Evolutionary conservation across 2,888 invertebrate genomes (phyloP).

Genomic region (Eupithecia abbreviata): DNA sequence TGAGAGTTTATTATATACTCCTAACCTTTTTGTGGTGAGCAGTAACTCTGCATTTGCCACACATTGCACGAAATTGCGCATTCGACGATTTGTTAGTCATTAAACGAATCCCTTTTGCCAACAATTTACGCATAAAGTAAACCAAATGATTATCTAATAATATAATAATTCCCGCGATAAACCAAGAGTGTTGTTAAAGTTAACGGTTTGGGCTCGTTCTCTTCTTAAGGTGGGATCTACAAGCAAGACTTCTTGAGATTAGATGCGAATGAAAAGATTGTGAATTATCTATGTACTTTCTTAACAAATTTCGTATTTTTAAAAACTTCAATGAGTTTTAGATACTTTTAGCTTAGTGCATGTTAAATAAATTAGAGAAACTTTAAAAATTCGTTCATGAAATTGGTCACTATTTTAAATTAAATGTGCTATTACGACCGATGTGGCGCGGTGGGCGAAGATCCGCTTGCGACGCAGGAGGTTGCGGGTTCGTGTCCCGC

Average conservation of each 20-base stretch:
- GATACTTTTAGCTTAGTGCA: too few relatives aligned
- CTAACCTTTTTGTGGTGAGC: background rate
- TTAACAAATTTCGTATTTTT: background rate
- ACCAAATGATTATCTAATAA: constrained; percentile 32
- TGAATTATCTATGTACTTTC: background rate
- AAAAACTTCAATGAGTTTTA: too few relatives aligned
- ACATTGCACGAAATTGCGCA: constrained; percentile 3
- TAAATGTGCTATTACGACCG: too few relatives aligned
- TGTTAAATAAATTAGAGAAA: too few relatives aligned
- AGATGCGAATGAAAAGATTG: background rate
- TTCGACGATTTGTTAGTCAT: constrained; percentile 38
- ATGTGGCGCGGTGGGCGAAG: too few relatives aligned
- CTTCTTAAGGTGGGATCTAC: background rate
- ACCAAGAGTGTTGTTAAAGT: constrained; percentile 27
- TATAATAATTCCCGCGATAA: constrained; percentile 25
- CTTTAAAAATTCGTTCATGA: too few relatives aligned
- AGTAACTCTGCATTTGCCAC: background rate
- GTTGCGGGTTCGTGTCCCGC: too few relatives aligned
- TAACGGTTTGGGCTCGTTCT: constrained; percentile 16
- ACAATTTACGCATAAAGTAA: constrained; percentile 4
- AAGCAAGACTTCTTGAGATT: background rate
- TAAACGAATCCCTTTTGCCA: constrained; percentile 25
- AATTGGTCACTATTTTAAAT: background rate
- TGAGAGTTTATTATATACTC: background rate
- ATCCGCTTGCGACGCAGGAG: too few relatives aligned